Conservation (phyloP, 2,113 vertebrate species). For the Crotophaga sulcirostris region DNA sequence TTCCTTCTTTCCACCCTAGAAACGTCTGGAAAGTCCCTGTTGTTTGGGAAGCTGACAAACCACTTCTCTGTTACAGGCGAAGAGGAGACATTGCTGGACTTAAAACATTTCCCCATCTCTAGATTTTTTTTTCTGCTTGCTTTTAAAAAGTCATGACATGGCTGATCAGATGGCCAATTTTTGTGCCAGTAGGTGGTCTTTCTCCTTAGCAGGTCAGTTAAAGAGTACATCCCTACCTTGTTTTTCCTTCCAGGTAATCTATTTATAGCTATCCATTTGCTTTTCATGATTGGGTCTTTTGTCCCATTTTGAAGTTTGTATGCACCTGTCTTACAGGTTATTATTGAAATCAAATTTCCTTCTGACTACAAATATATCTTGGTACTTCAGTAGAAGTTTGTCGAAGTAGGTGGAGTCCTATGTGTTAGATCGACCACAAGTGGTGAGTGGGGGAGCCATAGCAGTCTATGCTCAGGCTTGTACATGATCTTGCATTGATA, state of each 20-base stretch:
- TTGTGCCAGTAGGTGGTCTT: neutral
- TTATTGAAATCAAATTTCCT: neutral
- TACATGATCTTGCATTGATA: neutral
- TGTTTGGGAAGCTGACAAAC: neutral
- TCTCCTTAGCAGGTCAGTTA: neutral
- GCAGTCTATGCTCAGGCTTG: neutral
- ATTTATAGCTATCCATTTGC: neutral
- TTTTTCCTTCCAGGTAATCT: neutral
- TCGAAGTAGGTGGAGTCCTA: neutral
- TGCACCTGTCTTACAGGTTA: slow-evolving; percentile 4
- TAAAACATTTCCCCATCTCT: neutral
- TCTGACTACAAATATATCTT: neutral
- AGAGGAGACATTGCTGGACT: neutral
- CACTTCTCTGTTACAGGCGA: neutral
- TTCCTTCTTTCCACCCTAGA: neutral
- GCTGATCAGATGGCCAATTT: neutral
- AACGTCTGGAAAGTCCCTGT: neutral
- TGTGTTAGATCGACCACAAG: neutral
- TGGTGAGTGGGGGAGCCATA: neutral
- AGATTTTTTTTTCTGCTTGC: neutral
- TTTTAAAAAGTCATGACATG: neutral
- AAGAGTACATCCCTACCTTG: neutral
- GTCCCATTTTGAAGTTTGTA: neutral
- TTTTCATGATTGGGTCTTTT: slow-evolving; percentile 4
- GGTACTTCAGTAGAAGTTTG: neutral